Percentiles rank a stretch among this genome's conserved stretches.
phyloP scores from a whole-genome alignment of 2,113 vertebrate genomes.

The Lophius piscatorius region DNA sequence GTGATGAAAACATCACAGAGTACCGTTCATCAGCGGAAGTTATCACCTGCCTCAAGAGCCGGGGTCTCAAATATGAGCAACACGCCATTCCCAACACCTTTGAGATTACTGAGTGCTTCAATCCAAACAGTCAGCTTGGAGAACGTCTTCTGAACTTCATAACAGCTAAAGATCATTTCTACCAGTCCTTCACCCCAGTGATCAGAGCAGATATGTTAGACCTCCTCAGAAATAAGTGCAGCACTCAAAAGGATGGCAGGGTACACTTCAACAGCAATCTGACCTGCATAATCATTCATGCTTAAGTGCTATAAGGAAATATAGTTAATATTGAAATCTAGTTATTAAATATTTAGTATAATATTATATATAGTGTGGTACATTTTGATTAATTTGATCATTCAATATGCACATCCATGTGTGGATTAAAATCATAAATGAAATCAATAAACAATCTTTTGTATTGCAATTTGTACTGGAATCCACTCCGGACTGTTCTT shows the following conservation, averaged over 20 bases:
- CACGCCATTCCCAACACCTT: conserved; percentile 46
- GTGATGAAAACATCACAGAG: conserved; percentile 29
- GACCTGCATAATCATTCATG: conserved; percentile 52
- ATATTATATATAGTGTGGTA: no score
- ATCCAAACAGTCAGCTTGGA: conserved; percentile 43
- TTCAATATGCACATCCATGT: no score
- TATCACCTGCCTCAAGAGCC: conserved; percentile 42
- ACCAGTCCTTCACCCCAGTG: conserved; percentile 77
- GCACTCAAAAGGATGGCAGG: conserved; percentile 80
- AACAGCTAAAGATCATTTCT: conserved; percentile 60
- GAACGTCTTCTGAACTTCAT: conserved; percentile 64
- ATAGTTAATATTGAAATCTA: no score
- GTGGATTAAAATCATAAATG: no score
- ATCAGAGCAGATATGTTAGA: conserved; percentile 80
- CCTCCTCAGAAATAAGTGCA: conserved; percentile 83
- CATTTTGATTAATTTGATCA: no score
- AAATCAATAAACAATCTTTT: no score
- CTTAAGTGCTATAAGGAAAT: conserved; percentile 14
- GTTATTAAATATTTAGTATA: no score
- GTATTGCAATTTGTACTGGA: no score
- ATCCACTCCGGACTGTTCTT: no score
- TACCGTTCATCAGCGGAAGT: conserved; percentile 63
- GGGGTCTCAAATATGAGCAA: conserved; percentile 68
- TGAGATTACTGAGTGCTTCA: conserved; percentile 71
- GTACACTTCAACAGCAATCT: conserved; percentile 64